Base-by-base conservation (phyloP, 2,797 vertebrate species). In the Phrynocephalus vlangalii region DNA sequence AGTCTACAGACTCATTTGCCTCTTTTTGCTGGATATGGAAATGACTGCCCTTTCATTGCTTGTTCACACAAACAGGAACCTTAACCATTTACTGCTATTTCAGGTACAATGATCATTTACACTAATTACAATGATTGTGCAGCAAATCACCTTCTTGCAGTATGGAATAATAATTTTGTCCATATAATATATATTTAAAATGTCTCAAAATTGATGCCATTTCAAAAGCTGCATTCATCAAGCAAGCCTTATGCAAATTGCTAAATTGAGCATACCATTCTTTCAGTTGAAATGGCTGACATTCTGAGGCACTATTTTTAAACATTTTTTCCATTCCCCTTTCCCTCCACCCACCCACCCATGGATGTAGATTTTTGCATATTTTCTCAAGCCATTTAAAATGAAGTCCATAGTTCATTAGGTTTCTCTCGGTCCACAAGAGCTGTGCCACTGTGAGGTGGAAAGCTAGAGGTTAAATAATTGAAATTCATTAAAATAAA, bases 191-290 rank as follows among this genome's bases (percentile, higher is more conserved):
- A 83, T 90, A 80, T 84, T 91, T 85, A 11, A 88, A 88, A 80
- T 52, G 20, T 70, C 83, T 88, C 63, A 1, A 24, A 80, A 86
- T 90, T 89, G 85, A 92, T 79, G 30, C 82, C 52, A 1, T 60
- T 89, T 88, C 84, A 50, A 91, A 90, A 84, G 63, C 28, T 78
- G 85, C 84, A 82, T 81, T 92, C 75, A 82, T 87, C 52, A 82
- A 79, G 33, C 71, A 87, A 88, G 56, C 63, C 78, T 10, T 75
- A 75, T 83, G 90, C 85, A 87, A 38, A 77, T 79, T 89, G 87
- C 63, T 72, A 91, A 89, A 78, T 60, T 84, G 68, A 84, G 77
- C 77, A 0, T 75, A 4, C 22, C 79, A 75, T 67, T 78, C 80
- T n/a, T 30, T 26, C 26, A n/a, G 63, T 77, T 82, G 9, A 24